phyloP scores from a whole-genome alignment of 2,888 invertebrate species.

The Amphimallon solstitiale region DNA sequence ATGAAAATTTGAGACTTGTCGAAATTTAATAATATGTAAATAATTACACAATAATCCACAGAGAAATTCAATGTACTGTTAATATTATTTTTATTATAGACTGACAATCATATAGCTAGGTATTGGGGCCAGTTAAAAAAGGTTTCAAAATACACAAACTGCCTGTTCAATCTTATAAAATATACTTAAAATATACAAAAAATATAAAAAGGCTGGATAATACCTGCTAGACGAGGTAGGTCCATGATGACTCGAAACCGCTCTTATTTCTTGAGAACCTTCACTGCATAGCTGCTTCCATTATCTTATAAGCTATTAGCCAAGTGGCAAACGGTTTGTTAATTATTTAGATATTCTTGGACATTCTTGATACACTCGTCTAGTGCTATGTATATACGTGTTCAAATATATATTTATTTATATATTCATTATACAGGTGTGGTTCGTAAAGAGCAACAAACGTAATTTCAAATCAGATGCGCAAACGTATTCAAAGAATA shows the following conservation, averaged over 20 bases:
- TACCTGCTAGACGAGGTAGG: conserved; percentile 67
- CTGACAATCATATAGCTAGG: conserved; percentile 32
- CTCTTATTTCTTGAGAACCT: conserved; percentile 40
- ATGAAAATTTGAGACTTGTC: too few species aligned
- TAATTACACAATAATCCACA: conserved; percentile 36
- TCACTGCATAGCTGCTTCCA: conserved; percentile 46
- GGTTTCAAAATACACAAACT: conserved; percentile 43
- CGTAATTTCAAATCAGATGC: too few species aligned
- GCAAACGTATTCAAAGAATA: too few species aligned
- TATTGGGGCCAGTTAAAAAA: conserved; percentile 42
- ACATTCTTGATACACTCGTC: conserved; percentile 46
- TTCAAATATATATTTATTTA: background rate
- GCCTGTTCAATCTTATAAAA: conserved; percentile 40
- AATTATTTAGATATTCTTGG: conserved; percentile 48
- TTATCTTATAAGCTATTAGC: conserved; percentile 53
- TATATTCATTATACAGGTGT: too few species aligned
- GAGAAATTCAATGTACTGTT: conserved; percentile 4
- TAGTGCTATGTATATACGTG: conserved; percentile 38
- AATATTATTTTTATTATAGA: conserved; percentile 5
- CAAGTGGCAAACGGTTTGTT: conserved; percentile 53
- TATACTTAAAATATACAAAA: conserved; percentile 47
- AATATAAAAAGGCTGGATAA: conserved; percentile 69
- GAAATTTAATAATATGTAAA: too few species aligned
- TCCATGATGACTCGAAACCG: conserved; percentile 48
- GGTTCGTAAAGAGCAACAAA: too few species aligned